Evolutionary conservation across 2,113 vertebrate genomes (phyloP).

Genomic region (Saguinus midas): DNA sequence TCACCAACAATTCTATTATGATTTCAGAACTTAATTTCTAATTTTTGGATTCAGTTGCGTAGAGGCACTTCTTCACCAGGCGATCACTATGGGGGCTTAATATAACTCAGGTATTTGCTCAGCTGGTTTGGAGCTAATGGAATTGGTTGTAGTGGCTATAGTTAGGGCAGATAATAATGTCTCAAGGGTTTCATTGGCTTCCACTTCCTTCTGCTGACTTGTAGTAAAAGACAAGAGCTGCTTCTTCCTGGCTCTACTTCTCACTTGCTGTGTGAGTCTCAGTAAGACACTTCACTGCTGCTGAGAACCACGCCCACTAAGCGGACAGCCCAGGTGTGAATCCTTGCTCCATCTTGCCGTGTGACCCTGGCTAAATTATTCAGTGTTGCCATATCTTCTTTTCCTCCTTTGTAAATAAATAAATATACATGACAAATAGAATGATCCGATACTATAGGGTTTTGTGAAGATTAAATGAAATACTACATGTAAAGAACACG

Average conservation of each 20-base stretch:
- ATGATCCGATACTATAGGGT: not conserved
- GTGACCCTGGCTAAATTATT: not conserved
- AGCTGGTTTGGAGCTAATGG: slow-evolving; percentile 59
- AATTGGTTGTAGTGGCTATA: not conserved
- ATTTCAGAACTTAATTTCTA: slow-evolving; percentile 74
- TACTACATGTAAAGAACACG: not conserved
- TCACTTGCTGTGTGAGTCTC: not conserved
- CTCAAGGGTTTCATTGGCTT: slow-evolving; percentile 54
- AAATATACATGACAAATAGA: not conserved
- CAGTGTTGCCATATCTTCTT: not conserved
- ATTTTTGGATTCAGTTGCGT: slow-evolving; percentile 61
- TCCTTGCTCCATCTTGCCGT: not conserved
- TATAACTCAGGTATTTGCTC: slow-evolving; percentile 70
- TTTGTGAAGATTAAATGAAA: not conserved
- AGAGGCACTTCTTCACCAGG: slow-evolving; percentile 51
- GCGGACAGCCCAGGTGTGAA: not conserved
- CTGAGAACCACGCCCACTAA: not conserved
- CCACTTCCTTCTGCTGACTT: not conserved
- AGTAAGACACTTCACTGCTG: not conserved
- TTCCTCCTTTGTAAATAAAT: not conserved
- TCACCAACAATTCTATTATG: slow-evolving; percentile 71
- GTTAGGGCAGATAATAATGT: not conserved
- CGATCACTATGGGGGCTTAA: slow-evolving; percentile 56
- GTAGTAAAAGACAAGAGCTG: not conserved
- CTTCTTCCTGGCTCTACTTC: not conserved